Base-by-base conservation (phyloP, 2,888 invertebrate species). In the Callyntrura guangdongensis region DNA sequence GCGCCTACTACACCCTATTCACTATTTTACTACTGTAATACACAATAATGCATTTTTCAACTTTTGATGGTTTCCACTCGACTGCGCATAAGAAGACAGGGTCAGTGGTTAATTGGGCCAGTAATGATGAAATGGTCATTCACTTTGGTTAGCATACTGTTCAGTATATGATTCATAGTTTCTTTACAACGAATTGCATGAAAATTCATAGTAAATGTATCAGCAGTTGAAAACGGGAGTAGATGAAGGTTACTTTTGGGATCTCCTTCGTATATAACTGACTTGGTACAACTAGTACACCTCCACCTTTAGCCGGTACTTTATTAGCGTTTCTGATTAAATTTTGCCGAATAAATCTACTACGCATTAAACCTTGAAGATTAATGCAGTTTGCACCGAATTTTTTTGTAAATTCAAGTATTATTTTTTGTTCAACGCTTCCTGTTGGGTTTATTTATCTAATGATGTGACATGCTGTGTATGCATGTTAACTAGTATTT, bases 21-120 rank as follows among this genome's bases (percentile, higher is more conserved):
- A 12, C 2, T 9, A 53, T 17, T n/a, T 61, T 14, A 14, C 0
- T 64, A 22, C 2, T 64, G 64, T 64, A 14, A 53, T 53, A 64
- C 59, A 61, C 8, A 20, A 61, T 25, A 9, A 22, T 36, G 36
- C 4, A 64, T 6, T 11, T 72, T 72, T 72, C 45, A 14, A 5
- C 9, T 14, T 72, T 72, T 72, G n/a, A 47, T 45, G 47, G 74
- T 74, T 74, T 74, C 49, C 49, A 22, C 49, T 49, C 22, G 47
- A 84, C 53, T 72, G 69, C 53, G 3, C 74, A 82, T 45, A 9
- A 82, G 17, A 36, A 64, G 53, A 47, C 2, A 61, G 25, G 83
- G 83, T 72, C 84, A 84, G 84, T 72, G 84, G 72, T 69, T 69
- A 84, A 84, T 84, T 84, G 36, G 84, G 56, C 11, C 84, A 82